phyloP scores from a whole-genome alignment of 1,140 invertebrate genomes.

The Papilio dardanus region DNA sequence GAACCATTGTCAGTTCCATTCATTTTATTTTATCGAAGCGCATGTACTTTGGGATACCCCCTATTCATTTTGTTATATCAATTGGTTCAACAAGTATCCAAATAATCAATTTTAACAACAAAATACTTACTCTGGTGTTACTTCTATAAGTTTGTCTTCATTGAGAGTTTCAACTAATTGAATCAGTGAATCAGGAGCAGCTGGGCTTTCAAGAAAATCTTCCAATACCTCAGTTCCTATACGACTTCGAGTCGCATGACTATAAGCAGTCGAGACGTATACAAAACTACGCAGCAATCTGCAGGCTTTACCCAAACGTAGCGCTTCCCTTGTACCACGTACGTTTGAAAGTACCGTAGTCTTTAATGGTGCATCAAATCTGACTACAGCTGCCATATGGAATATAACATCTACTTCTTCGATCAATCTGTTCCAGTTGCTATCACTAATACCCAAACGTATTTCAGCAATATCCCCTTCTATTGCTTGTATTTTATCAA shows the following conservation, averaged over 20 bases:
- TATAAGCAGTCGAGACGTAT: constrained; percentile 46
- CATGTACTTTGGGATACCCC: too few relatives aligned
- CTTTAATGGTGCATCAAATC: constrained; percentile 84
- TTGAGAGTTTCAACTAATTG: constrained; percentile 38
- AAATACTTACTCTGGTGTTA: constrained; percentile 41
- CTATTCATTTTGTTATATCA: too few relatives aligned
- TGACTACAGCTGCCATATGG: constrained; percentile 84
- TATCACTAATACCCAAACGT: constrained; percentile 32
- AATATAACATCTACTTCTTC: constrained; percentile 74
- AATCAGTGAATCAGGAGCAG: constrained; percentile 28
- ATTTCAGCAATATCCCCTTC: constrained; percentile 35
- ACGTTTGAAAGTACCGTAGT: constrained; percentile 84
- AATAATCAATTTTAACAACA: not conserved
- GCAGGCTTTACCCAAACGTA: constrained; percentile 36
- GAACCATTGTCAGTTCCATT: too few relatives aligned
- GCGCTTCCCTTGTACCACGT: constrained; percentile 81
- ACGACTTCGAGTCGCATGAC: constrained; percentile 34
- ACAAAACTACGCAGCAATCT: constrained; percentile 36
- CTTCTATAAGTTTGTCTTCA: constrained; percentile 37
- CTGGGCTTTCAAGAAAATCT: constrained; percentile 41
- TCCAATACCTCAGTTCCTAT: constrained; percentile 26
- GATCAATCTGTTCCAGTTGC: constrained; percentile 32
- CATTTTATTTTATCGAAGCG: too few relatives aligned
- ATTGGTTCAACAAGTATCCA: too few relatives aligned
- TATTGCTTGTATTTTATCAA: constrained; percentile 25